A percentile compares a stretch with the other conserved stretches of the same genome.
Conservation (phyloP, 1,140 invertebrate genomes). For the Neuroterus valhalla region DNA sequence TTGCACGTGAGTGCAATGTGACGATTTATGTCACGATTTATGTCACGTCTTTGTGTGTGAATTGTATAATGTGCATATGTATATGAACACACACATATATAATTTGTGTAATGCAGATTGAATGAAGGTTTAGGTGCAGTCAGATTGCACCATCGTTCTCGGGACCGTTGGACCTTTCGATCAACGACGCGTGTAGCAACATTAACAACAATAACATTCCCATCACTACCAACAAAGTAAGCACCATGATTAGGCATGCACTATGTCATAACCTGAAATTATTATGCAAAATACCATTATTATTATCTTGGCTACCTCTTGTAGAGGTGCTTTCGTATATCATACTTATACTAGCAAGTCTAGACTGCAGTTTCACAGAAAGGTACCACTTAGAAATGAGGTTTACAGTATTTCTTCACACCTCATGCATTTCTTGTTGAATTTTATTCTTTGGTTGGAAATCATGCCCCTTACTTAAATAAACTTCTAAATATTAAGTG, state of each 20-base stretch:
- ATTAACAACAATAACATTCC: conserved; percentile 21
- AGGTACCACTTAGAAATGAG: too few relatives aligned
- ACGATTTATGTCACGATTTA: conserved; percentile 17
- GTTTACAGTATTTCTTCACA: too few relatives aligned
- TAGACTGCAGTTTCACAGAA: too few relatives aligned
- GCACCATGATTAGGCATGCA: conserved; percentile 1
- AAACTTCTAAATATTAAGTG: too few relatives aligned
- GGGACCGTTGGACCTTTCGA: conserved; percentile 20
- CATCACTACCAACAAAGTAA: conserved; percentile 3
- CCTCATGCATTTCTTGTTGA: too few relatives aligned
- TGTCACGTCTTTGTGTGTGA: conserved; percentile 1
- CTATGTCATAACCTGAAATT: conserved; percentile 9
- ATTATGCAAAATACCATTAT: background rate
- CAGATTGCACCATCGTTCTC: conserved; percentile 12
- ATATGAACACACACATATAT: background rate
- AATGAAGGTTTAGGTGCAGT: conserved; percentile 35
- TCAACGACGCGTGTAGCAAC: conserved; percentile 26
- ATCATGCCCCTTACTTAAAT: too few relatives aligned
- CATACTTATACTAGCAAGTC: too few relatives aligned
- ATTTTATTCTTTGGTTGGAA: too few relatives aligned
- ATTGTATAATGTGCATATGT: background rate
- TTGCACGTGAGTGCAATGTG: conserved; percentile 24
- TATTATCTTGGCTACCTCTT: too few relatives aligned
- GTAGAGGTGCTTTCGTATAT: too few relatives aligned
- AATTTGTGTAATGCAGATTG: conserved; percentile 24